Conservation (phyloP, 2,113 vertebrate species). For the Mixornis gularis region DNA sequence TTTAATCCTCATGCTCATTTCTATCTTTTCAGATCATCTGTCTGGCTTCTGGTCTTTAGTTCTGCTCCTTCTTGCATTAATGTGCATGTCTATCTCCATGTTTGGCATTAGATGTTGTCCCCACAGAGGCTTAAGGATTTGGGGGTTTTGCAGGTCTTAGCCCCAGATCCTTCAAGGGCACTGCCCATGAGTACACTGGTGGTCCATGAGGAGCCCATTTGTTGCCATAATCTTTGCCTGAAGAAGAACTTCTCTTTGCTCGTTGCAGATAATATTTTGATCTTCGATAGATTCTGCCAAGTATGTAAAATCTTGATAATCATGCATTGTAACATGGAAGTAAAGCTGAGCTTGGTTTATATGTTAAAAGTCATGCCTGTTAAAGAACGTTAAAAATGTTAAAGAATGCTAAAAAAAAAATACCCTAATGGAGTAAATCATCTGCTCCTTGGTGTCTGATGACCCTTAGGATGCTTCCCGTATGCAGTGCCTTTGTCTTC, state of each 20-base stretch:
- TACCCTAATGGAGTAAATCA: neutral
- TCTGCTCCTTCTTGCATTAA: neutral
- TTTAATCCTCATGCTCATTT: neutral
- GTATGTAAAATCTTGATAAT: neutral
- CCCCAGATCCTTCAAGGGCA: neutral
- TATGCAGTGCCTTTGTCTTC: neutral
- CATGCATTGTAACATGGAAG: neutral
- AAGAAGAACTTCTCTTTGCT: neutral
- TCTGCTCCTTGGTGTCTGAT: neutral
- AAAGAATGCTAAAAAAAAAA: neutral
- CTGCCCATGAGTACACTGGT: rapidly evolving
- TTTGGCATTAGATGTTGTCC: neutral
- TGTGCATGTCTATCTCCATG: rapidly evolving
- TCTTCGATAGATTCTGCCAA: neutral
- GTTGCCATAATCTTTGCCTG: neutral
- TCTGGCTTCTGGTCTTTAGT: neutral
- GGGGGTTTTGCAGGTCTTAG: neutral
- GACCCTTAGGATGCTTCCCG: neutral
- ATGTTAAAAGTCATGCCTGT: neutral
- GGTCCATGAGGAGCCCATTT: neutral
- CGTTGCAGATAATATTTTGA: neutral
- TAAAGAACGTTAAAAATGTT: neutral
- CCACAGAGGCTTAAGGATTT: neutral
- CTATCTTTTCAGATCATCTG: neutral
- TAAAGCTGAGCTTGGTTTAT: neutral